These are phyloP conservation scores for Allenopithecus nigroviridis DNA, from an alignment of 2,797 vertebrate species.

Conservation along the genomic window DNA sequence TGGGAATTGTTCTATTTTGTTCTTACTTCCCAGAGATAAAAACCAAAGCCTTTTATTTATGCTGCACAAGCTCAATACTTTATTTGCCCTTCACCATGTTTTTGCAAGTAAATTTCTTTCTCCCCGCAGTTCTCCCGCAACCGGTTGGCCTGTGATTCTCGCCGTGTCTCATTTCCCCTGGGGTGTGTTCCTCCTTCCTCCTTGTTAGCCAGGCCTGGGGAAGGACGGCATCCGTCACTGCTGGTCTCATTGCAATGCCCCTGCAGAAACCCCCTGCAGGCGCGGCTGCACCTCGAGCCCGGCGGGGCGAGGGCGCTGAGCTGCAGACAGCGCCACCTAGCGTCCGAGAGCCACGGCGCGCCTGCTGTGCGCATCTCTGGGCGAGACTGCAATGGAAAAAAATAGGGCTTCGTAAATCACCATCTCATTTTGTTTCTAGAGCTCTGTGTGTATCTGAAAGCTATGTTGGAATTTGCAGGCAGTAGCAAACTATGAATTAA, in stretches of 20 bases:
- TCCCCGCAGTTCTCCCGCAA: rapidly evolving
- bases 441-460: neutral
- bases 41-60: neutral
- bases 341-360: slow-evolving; percentile 54
- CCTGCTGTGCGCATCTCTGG: neutral
- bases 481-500: neutral
- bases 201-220: slow-evolving; percentile 5
- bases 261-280: neutral
- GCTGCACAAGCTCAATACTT: rapidly evolving
- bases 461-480: neutral
- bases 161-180: rapidly evolving
- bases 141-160: rapidly evolving
- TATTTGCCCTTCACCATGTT: rapidly evolving
- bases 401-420: neutral
- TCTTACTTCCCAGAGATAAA: neutral
- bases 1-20: neutral
- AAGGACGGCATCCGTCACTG: neutral
- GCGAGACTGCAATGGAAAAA: neutral
- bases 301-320: neutral
- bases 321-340: slow-evolving; percentile 80
- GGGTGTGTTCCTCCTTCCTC: neutral
- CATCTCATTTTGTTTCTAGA: neutral
- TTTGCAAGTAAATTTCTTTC: neutral
- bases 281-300: neutral
- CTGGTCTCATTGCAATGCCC: neutral